Evolutionary conservation across 2,797 vertebrate genomes (phyloP).

Genomic region (Falco cherrug): DNA sequence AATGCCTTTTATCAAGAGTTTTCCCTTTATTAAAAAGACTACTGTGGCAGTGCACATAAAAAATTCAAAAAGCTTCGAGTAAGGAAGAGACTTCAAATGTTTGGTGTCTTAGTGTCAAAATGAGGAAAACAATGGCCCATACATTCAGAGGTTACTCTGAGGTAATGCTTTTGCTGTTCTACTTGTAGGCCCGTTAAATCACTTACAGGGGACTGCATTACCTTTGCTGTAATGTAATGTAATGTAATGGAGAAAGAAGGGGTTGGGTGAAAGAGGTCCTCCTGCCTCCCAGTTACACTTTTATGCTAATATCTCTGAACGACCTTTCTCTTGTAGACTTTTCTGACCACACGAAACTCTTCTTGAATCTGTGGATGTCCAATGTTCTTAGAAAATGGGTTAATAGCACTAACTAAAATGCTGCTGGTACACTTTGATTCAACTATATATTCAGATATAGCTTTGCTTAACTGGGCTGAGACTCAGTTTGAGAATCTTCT

Average conservation of each 20-base stretch:
- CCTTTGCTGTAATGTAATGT: background rate
- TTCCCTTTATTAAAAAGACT: background rate
- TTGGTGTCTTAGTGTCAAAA: background rate
- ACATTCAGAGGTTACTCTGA: background rate
- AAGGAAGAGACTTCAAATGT: background rate
- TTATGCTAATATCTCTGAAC: background rate
- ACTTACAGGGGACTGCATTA: background rate
- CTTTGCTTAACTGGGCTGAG: background rate
- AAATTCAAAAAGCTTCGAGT: background rate
- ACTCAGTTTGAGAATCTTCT: background rate
- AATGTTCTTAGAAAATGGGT: background rate
- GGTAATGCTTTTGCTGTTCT: background rate
- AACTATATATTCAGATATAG: background rate
- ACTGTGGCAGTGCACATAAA: background rate
- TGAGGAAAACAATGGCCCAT: background rate
- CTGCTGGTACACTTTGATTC: background rate
- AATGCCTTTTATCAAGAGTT: background rate
- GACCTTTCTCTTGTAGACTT: background rate
- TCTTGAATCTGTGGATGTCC: background rate
- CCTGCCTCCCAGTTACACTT: background rate
- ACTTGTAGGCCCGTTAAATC: background rate
- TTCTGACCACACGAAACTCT: background rate
- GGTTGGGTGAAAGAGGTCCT: background rate
- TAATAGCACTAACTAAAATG: constrained; percentile 1
- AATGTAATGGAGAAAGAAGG: background rate